Percentiles rank a stretch among this genome's conserved stretches.
phyloP scores from a whole-genome alignment of 2,888 invertebrate genomes.

The Orchesella flavescens region DNA sequence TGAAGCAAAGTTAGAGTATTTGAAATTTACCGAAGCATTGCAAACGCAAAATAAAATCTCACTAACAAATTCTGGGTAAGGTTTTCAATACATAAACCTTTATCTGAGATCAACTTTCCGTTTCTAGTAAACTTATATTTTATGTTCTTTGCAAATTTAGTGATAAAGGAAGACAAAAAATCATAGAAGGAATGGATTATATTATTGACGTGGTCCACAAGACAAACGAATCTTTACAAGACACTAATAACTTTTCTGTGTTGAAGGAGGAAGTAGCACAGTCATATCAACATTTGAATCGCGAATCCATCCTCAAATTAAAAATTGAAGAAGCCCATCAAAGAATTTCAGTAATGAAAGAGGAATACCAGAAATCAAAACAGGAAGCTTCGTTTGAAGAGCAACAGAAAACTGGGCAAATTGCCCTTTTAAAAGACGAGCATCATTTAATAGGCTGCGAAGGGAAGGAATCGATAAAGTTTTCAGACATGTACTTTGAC shows the following conservation, averaged over 20 bases:
- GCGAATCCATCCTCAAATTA: conserved; percentile 11
- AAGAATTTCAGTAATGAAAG: conserved; percentile 11
- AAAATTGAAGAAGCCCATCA: conserved; percentile 19
- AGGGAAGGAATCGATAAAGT: conserved; percentile 61
- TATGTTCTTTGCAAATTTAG: no score
- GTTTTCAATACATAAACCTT: no score
- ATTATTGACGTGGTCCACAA: conserved; percentile 24
- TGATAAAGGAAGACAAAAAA: no score
- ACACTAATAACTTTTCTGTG: conserved; percentile 9
- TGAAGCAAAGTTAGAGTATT: conserved; percentile 30
- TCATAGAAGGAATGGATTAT: conserved; percentile 21
- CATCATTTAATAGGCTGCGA: conserved; percentile 60
- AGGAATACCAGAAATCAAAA: conserved; percentile 51
- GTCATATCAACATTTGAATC: conserved; percentile 43
- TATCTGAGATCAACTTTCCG: no score
- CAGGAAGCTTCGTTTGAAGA: conserved; percentile 60
- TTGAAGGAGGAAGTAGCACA: conserved; percentile 31
- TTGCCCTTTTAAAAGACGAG: conserved; percentile 67
- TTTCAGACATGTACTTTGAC: conserved; percentile 63
- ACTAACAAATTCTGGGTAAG: no score
- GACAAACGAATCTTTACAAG: conserved; percentile 14
- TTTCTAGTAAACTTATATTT: no score
- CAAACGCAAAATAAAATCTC: no score
- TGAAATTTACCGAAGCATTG: neutral
- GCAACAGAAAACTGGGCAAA: conserved; percentile 61